These are phyloP conservation scores for Dendronephthya gigantea DNA, from an alignment of 64 coral and sea anemone genomes.

Conservation along the genomic window DNA sequence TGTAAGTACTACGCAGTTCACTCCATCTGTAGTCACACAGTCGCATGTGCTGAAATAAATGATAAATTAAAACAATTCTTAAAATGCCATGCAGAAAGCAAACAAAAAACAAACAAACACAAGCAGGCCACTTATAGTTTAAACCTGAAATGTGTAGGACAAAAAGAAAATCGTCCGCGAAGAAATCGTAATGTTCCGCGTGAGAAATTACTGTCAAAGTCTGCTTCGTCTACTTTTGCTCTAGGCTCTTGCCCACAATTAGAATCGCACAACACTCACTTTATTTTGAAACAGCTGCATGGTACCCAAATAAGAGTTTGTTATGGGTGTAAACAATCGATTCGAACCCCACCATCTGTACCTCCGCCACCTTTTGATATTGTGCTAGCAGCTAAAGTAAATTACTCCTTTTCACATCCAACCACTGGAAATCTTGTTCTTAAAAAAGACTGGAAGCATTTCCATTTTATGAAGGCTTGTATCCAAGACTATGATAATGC, in stretches of 20 bases:
- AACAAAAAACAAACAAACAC: slow-evolving; percentile 15
- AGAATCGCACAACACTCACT: slow-evolving; percentile 21
- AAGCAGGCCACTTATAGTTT: neutral
- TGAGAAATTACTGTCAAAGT: neutral
- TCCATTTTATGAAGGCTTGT: slow-evolving; percentile 31
- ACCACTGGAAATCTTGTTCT: slow-evolving; percentile 30
- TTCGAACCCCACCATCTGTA: slow-evolving; percentile 26
- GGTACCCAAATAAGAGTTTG: slow-evolving; percentile 25
- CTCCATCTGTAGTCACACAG: slow-evolving; percentile 23
- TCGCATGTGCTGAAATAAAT: slow-evolving; percentile 23
- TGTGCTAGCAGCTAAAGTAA: slow-evolving; percentile 38
- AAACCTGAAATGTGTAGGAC: slow-evolving; percentile 22
- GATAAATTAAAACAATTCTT: slow-evolving; percentile 2
- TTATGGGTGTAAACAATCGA: slow-evolving; percentile 23
- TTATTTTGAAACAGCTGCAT: slow-evolving; percentile 35
- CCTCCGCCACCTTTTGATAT: slow-evolving; percentile 31
- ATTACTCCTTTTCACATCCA: slow-evolving; percentile 37
- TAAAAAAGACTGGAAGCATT: slow-evolving; percentile 55
- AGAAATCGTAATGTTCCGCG: neutral
- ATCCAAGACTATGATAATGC: neutral
- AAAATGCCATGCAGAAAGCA: slow-evolving; percentile 12
- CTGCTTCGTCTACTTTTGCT: neutral
- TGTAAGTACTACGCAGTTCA: slow-evolving; percentile 22
- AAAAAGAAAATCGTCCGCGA: slow-evolving; percentile 11
- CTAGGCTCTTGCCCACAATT: neutral